phyloP scores from a whole-genome alignment of 2,888 invertebrate genomes.

The Archips crataeganus region DNA sequence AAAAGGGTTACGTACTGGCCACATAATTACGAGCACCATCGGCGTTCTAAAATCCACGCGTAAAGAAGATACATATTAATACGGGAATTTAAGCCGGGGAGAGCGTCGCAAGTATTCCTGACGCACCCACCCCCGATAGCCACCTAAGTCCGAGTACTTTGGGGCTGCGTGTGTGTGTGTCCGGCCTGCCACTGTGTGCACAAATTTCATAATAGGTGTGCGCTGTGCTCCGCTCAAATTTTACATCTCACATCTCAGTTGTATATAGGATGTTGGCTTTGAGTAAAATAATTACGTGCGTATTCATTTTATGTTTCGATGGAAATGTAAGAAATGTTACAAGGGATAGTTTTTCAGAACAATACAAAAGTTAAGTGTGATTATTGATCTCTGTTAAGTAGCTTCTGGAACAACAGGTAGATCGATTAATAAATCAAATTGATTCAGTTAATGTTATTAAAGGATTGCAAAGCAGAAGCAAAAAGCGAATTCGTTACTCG shows the following conservation, averaged over 20 bases:
- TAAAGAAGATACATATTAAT: slow-evolving; percentile 83
- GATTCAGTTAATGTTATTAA: too few species aligned
- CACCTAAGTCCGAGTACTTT: slow-evolving; percentile 75
- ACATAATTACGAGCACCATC: slow-evolving; percentile 69
- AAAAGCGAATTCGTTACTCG: too few species aligned
- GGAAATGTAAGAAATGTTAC: too few species aligned
- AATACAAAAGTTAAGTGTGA: too few species aligned
- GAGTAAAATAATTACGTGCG: slow-evolving; percentile 4
- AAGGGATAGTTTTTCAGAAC: too few species aligned
- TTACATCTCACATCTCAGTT: slow-evolving; percentile 80
- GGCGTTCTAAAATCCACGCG: slow-evolving; percentile 71
- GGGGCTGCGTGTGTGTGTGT: slow-evolving; percentile 59
- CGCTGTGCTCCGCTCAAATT: slow-evolving; percentile 81
- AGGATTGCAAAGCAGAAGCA: too few species aligned
- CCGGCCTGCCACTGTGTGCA: slow-evolving; percentile 62
- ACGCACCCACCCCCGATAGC: slow-evolving; percentile 66
- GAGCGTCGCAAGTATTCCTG: slow-evolving; percentile 74
- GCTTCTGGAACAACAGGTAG: too few species aligned
- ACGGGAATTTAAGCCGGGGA: slow-evolving; percentile 81
- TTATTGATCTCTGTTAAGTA: too few species aligned
- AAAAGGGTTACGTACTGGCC: slow-evolving; percentile 41
- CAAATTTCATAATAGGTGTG: slow-evolving; percentile 83
- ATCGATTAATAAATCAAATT: too few species aligned
- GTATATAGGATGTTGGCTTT: slow-evolving; percentile 64
- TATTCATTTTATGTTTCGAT: background rate